Base-by-base conservation (phyloP, 2,888 invertebrate genomes). In the Timandra comae region DNA sequence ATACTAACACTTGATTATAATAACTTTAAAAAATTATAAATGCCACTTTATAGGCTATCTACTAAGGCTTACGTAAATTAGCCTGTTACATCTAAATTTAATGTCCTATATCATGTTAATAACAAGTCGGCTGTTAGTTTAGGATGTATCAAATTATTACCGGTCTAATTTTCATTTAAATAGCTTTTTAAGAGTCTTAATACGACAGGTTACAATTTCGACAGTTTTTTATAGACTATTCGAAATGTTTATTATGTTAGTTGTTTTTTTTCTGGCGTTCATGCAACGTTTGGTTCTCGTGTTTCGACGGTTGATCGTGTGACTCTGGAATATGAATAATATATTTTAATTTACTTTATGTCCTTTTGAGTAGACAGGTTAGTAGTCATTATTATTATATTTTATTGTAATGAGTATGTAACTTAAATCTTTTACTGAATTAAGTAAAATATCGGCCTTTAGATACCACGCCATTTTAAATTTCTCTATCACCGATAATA, bases 21-120 rank as follows among this genome's bases (percentile, higher is more conserved):
- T 65, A 62, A 64, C 59, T 33, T 56, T 58, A 60, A 61, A 62
- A 63, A 63, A 67, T 65, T 66, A 63, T 59, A 49, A 56, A 51
- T 35, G 38, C 41, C 48, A 49, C 58, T 62, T 63, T 58, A 63
- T 61, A 31, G 56, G 24, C 45, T 51, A 51, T 67, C 63, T 66
- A 63, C 36, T 50, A 44, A 54, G 43, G 49, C 51, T 51, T 56
- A 56, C 52, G 41, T 52, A 46, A 43, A 49, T 56, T 24, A 24
- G 24, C 9, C 7, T 56, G 46, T 46, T 56, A 60, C 49, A 44
- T 56, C 49, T 43, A 37, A 47, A 49, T 58, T 59, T 52, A 62
- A 56, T 55, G 42, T 49, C 41, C 52, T 55, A 61, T 64, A 62
- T 58, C 57, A 40, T 56, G 56, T 41, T 49, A 64, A 64, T 59